Evolutionary conservation across 2,113 vertebrate species (phyloP).

Genomic region (Hirundichthys speculiger): DNA sequence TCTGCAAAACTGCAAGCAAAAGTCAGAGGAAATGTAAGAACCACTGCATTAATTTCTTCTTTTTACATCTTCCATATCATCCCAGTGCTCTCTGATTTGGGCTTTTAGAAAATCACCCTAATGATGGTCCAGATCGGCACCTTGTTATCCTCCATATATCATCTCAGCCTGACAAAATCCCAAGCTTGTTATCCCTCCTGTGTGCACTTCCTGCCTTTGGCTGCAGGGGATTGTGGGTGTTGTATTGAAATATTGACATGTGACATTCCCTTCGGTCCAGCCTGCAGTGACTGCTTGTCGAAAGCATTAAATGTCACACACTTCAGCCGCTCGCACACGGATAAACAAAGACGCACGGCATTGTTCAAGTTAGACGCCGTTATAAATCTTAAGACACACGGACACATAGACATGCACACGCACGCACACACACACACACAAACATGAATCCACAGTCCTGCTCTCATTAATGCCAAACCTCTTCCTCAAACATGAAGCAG

Average conservation of each 20-base stretch:
- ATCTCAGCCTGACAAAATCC: constrained; percentile 42
- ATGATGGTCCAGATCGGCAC: neutral
- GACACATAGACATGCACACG: too few relatives aligned
- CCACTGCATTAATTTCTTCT: too few relatives aligned
- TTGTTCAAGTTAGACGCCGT: too few relatives aligned
- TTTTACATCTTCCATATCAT: too few relatives aligned
- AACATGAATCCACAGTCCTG: constrained; percentile 3
- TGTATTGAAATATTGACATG: constrained; percentile 70
- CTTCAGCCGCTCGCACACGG: constrained; percentile 19
- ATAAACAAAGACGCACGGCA: neutral
- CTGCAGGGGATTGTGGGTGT: constrained; percentile 63
- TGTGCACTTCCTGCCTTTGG: constrained; percentile 45
- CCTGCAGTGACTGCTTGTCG: constrained; percentile 36
- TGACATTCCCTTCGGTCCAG: constrained; percentile 40
- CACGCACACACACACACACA: neutral
- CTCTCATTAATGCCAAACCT: constrained; percentile 31
- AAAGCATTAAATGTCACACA: constrained; percentile 66
- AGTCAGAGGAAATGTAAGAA: too few relatives aligned
- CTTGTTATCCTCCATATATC: constrained; percentile 57
- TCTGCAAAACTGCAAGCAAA: too few relatives aligned
- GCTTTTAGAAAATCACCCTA: too few relatives aligned
- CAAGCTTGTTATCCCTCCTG: constrained; percentile 46
- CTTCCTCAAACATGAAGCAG: constrained; percentile 13
- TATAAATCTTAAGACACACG: too few relatives aligned
- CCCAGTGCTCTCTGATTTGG: too few relatives aligned